phyloP scores from a whole-genome alignment of 2,888 invertebrate species.

The Hyppa rectilinea region DNA sequence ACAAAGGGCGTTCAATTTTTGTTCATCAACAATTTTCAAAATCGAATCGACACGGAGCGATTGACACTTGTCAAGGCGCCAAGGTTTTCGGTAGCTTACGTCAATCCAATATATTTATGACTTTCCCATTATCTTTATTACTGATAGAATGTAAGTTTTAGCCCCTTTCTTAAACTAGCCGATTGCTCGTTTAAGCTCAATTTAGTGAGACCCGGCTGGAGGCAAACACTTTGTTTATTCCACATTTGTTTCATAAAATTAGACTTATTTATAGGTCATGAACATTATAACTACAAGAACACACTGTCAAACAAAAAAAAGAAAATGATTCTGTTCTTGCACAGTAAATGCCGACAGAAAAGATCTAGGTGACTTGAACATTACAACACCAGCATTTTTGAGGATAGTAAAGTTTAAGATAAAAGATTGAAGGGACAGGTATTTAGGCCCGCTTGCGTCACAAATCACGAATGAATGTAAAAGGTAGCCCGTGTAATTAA shows the following conservation, averaged over 20 bases:
- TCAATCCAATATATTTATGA: background rate
- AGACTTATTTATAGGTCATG: background rate
- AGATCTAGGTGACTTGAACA: background rate
- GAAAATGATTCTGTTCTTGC: background rate
- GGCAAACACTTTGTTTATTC: no score
- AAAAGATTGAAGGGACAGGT: background rate
- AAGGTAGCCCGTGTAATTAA: no score
- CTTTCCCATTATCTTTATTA: background rate
- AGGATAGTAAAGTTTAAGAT: background rate
- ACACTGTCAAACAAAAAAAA: slow-evolving; percentile 30
- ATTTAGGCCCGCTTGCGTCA: background rate
- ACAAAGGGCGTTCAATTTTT: no score
- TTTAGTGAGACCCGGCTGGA: background rate
- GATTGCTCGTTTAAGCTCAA: background rate
- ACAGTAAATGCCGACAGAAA: background rate
- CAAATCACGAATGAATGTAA: background rate
- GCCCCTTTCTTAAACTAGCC: no score
- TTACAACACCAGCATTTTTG: background rate
- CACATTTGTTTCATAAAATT: background rate
- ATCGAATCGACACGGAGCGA: no score
- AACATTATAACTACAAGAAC: slow-evolving; percentile 22
- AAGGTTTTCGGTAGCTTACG: background rate
- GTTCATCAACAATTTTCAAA: no score
- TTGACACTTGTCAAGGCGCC: no score
- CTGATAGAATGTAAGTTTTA: background rate